Base-by-base conservation (phyloP, 2,888 invertebrate species). In the Apotomis betuletana region DNA sequence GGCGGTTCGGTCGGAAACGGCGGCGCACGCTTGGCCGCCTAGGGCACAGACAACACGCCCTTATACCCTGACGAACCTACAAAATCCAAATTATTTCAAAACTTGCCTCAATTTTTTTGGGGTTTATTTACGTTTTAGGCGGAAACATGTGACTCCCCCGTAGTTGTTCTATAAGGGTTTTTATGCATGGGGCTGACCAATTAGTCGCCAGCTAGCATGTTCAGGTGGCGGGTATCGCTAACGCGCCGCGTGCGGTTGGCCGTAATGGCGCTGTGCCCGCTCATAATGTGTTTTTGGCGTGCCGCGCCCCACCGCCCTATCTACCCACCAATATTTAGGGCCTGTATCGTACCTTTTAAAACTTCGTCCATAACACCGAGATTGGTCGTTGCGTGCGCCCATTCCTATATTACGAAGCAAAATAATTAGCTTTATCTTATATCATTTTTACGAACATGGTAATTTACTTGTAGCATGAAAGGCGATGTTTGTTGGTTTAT, bases 251-350 rank as follows among this genome's bases (percentile, higher is more conserved):
- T 90, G 91, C 83, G 92, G 92, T 91, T 86, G 86, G 84, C 91
- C 90, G 86, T 90, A 90, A 91, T 89, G 88, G 90, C 89, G 85
- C 87, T 87, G 89, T 84, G 87, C 85, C 83, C 85, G 88, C 81
- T 83, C 82, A 85, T 91, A 92, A 91, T 91, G 90, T 88, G 88
- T 89, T 90, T 89, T 89, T 91, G 88, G 90, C 92, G 91, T 91
- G 92, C 88, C 88, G 88, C 87, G 86, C 88, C 87, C 86, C 81
- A 79, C 86, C 85, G 79, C 88, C 87, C 88, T 89, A 89, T 88
- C 89, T 88, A 83, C 90, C 86, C 84, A 84, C 87, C 87, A 83
- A 87, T 87, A 88, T 88, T 89, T 86, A 85, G 85, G 85, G 85
- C 85, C 86, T 83, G 85, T 88, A 85, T 81, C 81, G 83, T 84